These are phyloP conservation scores for Rhyacophila brunnea DNA, from an alignment of 1,140 invertebrate genomes.

Conservation along the genomic window DNA sequence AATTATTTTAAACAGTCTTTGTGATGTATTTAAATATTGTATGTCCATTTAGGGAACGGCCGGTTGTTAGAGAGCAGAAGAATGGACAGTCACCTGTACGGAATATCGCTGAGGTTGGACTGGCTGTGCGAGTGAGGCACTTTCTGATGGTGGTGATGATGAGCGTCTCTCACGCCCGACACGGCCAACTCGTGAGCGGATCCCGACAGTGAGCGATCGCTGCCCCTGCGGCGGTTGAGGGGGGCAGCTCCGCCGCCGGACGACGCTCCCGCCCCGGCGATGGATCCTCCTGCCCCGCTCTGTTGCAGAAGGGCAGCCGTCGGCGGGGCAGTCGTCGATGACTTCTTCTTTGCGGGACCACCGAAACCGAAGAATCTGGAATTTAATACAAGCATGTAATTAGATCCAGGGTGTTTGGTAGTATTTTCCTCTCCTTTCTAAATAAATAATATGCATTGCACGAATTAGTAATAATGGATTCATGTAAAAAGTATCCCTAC, in stretches of 20 bases:
- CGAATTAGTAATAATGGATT: too few relatives aligned
- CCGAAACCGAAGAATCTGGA: slow-evolving; percentile 86
- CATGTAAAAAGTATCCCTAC: too few relatives aligned
- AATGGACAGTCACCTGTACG: slow-evolving; percentile 63
- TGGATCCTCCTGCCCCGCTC: slow-evolving; percentile 31
- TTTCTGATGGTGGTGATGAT: slow-evolving; percentile 42
- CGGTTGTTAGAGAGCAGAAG: too few relatives aligned
- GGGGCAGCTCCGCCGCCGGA: slow-evolving; percentile 38
- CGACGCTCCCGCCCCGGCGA: slow-evolving; percentile 31
- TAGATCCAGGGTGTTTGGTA: too few relatives aligned
- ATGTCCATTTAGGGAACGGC: too few relatives aligned
- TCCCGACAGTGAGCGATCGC: slow-evolving; percentile 77
- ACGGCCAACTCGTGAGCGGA: slow-evolving; percentile 76
- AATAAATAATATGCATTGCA: too few relatives aligned
- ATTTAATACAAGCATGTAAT: too few relatives aligned
- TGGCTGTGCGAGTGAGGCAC: slow-evolving; percentile 78
- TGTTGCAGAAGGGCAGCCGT: slow-evolving; percentile 49
- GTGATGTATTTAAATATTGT: too few relatives aligned
- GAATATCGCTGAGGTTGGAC: slow-evolving; percentile 76
- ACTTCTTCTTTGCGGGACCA: slow-evolving; percentile 80
- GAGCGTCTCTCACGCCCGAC: slow-evolving; percentile 59
- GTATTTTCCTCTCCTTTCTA: too few relatives aligned
- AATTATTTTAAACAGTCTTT: too few relatives aligned
- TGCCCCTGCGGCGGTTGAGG: slow-evolving; percentile 66
- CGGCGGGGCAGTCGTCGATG: slow-evolving; percentile 60